Conservation (phyloP, 30 jellyfish, hydroid and myxozoan species). For the Aurelia aurita complex sp. Pacific region DNA sequence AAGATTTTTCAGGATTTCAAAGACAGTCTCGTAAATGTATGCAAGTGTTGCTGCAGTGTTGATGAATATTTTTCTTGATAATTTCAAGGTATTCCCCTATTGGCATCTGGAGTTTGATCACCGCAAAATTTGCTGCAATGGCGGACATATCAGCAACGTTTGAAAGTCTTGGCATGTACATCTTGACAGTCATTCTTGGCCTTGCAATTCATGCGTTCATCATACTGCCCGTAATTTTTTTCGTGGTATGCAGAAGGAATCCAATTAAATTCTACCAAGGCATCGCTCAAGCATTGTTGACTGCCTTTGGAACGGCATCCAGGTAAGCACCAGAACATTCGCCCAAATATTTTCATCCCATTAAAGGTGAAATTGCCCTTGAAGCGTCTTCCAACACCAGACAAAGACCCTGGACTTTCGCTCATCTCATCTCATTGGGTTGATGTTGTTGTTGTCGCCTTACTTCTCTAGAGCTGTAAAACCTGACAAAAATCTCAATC, state of each 20-base stretch:
- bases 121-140: conserved; percentile 94
- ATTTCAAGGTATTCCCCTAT: conserved; percentile 87
- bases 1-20: no score
- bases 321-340: conserved; percentile 36
- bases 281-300: conserved; percentile 71
- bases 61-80: neutral
- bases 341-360: no score
- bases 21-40: no score
- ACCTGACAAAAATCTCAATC: no score
- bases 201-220: conserved; percentile 79
- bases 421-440: no score
- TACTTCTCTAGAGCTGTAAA: no score
- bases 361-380: no score
- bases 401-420: no score
- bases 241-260: conserved; percentile 71
- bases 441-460: no score
- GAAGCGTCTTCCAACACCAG: no score
- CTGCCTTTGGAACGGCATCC: conserved; percentile 87
- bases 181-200: conserved; percentile 92
- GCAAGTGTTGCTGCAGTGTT: no score
- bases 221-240: conserved; percentile 76
- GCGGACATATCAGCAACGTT: conserved; percentile 72
- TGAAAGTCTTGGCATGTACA: conserved; percentile 93
- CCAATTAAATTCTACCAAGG: conserved; percentile 81
- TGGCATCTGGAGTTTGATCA: conserved; percentile 93